Evolutionary conservation across 2,113 vertebrate species (phyloP), one percentile per base, ranked within the genome.

Genomic region (Cyanoramphus novaezelandiae): DNA sequence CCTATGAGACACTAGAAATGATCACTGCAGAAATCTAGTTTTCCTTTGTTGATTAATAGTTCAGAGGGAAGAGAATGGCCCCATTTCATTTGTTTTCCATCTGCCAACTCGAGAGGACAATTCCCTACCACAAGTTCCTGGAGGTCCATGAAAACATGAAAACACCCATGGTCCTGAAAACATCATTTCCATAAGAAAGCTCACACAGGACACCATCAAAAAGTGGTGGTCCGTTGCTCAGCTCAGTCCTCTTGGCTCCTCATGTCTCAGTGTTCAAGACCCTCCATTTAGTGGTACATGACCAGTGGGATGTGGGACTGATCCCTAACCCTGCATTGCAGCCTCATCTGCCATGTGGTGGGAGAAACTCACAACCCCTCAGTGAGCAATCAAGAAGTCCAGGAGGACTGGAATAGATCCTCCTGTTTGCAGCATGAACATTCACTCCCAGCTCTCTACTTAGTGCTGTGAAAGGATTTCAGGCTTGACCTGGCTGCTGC

Each of bases 321-420:
- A 67, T 19, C 50, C 67, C 31, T 17, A 68, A 3, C 8, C 43
- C 57, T 50, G 5, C 57, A 16, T 4, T 52, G 47, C 19, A 79
- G 10, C 46, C 12, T 65, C 63, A 49, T 8, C 28, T 3, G 8
- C n/a, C 55, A 15, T 11, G 11, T 6, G 2, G 0, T 41, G 39
- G 74, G 55, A 79, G 43, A 64, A 46, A 15, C 19, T 68, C 35
- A 74, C 44, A 39, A 19, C 11, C 20, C 14, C 47, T 69, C 33
- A 17, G 28, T 6, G 35, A 79, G 33, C 20, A 60, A 3, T 4
- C 62, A 71, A 78, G 31, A 63, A 13, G 25, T 76, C 23, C 12
- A 43, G 44, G 55, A 5, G 63, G 16, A 25, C 0, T 25, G 5
- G 4, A 21, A 16, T 49, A 81, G 63, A 70, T 5, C 11, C 35